These are phyloP conservation scores for Agrilus biguttatus DNA, from an alignment of 2,888 invertebrate genomes.

Conservation along the genomic window DNA sequence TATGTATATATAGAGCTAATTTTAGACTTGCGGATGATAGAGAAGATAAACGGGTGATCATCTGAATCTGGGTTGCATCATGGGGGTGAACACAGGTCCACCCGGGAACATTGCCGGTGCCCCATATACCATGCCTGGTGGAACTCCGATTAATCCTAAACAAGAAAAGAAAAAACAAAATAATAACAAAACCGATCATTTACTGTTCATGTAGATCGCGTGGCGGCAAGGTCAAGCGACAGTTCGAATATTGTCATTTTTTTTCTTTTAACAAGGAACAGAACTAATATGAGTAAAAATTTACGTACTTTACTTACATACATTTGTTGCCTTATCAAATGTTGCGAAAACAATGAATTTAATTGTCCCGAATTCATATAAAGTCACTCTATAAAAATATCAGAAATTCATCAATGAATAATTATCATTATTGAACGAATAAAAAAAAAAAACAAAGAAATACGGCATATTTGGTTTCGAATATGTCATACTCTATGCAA, in stretches of 20 bases:
- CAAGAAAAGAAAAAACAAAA: constrained; percentile 14
- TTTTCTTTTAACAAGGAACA: constrained; percentile 6
- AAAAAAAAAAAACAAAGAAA: too few species aligned
- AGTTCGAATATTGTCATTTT: constrained; percentile 15
- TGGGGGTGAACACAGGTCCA: constrained; percentile 32
- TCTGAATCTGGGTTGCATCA: constrained; percentile 81
- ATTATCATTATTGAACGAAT: too few species aligned
- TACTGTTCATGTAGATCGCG: constrained; percentile 2
- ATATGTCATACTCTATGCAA: constrained; percentile 2
- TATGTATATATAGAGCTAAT: constrained; percentile 5
- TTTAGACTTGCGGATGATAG: constrained; percentile 33
- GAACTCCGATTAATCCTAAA: constrained; percentile 34
- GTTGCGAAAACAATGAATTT: too few species aligned
- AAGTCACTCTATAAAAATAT: too few species aligned
- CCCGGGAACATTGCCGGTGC: constrained; percentile 29
- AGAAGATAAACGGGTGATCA: constrained; percentile 57
- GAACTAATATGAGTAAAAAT: too few species aligned
- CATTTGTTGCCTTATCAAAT: too few species aligned
- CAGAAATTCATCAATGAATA: too few species aligned
- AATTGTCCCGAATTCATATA: too few species aligned
- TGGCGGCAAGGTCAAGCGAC: constrained; percentile 3
- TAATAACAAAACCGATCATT: constrained; percentile 2
- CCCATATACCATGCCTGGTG: constrained; percentile 32
- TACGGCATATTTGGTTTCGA: too few species aligned
- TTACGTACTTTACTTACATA: too few species aligned